A percentile compares a stretch with the other conserved stretches of the same genome.
Conservation (phyloP, 2,888 invertebrate genomes). For the Hymenopus coronatus region DNA sequence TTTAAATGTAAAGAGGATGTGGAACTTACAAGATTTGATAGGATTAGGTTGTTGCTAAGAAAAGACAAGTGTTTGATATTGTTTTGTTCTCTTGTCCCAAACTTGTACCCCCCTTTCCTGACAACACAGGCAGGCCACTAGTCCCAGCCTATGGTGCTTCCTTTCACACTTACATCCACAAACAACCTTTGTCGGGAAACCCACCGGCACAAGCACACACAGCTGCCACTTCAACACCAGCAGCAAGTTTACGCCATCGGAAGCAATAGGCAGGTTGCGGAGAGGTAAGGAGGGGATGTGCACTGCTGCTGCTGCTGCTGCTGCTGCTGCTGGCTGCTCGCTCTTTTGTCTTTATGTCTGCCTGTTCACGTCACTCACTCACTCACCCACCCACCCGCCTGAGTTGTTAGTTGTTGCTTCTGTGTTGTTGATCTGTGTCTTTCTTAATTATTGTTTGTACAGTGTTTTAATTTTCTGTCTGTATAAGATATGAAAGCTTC, state of each 20-base stretch:
- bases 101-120: background rate
- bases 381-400: background rate
- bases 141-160: conserved; percentile 48
- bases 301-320: too few relatives aligned
- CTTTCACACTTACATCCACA: conserved; percentile 46
- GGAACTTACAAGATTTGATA: background rate
- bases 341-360: conserved; percentile 1
- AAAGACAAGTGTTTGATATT: background rate
- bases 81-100: background rate
- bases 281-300: conserved; percentile 30
- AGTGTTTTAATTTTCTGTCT: background rate
- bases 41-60: background rate
- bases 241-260: conserved; percentile 27
- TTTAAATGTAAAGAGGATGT: background rate
- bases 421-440: background rate
- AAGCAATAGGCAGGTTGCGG: conserved; percentile 30
- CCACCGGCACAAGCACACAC: conserved; percentile 38
- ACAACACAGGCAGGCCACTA: conserved; percentile 43
- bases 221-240: conserved; percentile 16
- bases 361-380: conserved; percentile 3
- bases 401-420: background rate
- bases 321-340: conserved; percentile 19
- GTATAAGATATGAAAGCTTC: too few relatives aligned
- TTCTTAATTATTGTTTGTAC: background rate
- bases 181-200: conserved; percentile 39